Evolutionary conservation across 2,888 invertebrate species (phyloP).

Genomic region (Ferrisia virgata): DNA sequence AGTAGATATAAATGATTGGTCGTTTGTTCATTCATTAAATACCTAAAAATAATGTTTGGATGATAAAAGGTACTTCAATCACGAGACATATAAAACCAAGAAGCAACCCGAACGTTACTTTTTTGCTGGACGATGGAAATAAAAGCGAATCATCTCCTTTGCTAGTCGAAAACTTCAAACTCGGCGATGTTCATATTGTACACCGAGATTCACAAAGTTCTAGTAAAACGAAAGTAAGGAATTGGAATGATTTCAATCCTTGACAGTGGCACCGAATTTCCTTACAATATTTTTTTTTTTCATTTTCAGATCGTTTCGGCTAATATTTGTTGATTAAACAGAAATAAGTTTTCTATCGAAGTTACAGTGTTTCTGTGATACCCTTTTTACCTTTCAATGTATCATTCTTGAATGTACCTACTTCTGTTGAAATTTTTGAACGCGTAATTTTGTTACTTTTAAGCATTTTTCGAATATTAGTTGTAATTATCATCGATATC

Average conservation of each 20-base stretch:
- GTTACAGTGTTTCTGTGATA: not conserved
- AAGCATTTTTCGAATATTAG: not conserved
- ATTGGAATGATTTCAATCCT: not conserved
- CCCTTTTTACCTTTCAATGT: not conserved
- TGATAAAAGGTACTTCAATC: slow-evolving; percentile 19
- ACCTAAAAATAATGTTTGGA: not conserved
- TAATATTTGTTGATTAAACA: not conserved
- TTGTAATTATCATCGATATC: not conserved
- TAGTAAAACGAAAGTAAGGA: not conserved
- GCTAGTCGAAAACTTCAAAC: not conserved
- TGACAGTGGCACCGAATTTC: not conserved
- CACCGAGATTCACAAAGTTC: not conserved
- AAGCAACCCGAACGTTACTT: not conserved
- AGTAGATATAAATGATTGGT: not conserved
- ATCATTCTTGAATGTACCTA: not conserved
- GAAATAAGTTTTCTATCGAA: not conserved
- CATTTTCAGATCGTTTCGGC: not conserved
- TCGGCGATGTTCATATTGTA: not conserved
- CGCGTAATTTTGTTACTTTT: not conserved
- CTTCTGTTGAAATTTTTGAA: not conserved
- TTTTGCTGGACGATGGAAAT: not conserved
- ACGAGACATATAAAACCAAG: not conserved
- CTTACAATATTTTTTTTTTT: not conserved
- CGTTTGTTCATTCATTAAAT: not conserved
- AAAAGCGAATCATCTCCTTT: slow-evolving; percentile 31